Conservation (phyloP, 2,888 invertebrate species). For the Caenorhabditis sp. region DNA sequence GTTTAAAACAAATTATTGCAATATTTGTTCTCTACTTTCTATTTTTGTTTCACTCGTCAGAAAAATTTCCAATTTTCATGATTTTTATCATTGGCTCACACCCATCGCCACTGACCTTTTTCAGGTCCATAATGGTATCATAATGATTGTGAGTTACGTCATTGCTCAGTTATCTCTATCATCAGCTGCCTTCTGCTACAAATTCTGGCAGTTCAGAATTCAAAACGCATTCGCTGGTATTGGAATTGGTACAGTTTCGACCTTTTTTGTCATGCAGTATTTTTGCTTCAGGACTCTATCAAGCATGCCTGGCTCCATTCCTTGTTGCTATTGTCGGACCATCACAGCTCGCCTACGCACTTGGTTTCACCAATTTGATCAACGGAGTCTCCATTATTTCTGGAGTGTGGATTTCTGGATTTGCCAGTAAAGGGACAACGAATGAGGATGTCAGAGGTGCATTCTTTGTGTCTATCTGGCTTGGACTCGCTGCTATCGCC, state of each 20-base stretch:
- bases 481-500: conserved; percentile 61
- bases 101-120: neutral
- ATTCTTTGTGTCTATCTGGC: conserved; percentile 58
- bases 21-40: too few species aligned
- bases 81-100: neutral
- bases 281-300: conserved; percentile 63
- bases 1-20: too few species aligned
- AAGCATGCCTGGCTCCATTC: conserved; percentile 69
- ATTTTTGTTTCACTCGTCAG: too few species aligned
- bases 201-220: conserved; percentile 64
- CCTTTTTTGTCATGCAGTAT: too few species aligned
- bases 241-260: conserved; percentile 75
- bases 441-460: conserved; percentile 48
- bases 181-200: conserved; percentile 68
- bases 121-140: conserved; percentile 65
- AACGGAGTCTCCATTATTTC: conserved; percentile 70
- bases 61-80: too few species aligned
- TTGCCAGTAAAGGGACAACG: conserved; percentile 50
- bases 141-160: conserved; percentile 69
- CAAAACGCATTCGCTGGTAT: conserved; percentile 71
- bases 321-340: conserved; percentile 71
- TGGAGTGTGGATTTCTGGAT: conserved; percentile 59
- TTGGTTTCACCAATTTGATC: conserved; percentile 74
- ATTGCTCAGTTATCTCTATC: conserved; percentile 69
- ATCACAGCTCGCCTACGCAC: conserved; percentile 68